Evolutionary conservation across 2,888 invertebrate genomes (phyloP).

Genomic region (Hydrotaea cyrtoneurina): DNA sequence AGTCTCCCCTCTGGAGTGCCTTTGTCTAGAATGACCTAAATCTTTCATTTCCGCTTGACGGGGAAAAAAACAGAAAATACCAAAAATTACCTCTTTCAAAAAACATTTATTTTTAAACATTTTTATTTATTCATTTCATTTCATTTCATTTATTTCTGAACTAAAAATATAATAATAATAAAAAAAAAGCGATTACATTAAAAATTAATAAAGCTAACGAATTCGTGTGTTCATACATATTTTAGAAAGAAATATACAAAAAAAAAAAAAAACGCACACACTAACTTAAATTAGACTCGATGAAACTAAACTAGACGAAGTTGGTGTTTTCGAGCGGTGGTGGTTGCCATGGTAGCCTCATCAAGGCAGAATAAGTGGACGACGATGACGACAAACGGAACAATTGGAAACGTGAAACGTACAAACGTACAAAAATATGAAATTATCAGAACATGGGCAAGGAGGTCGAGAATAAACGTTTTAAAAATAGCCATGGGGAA

Average conservation of each 20-base stretch:
- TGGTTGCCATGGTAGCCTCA: conserved; percentile 34
- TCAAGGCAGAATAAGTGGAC: neutral
- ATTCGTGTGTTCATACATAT: neutral
- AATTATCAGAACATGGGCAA: neutral
- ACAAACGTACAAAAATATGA: neutral
- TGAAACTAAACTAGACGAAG: neutral
- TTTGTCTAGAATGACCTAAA: too few relatives aligned
- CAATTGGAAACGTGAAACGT: conserved; percentile 11
- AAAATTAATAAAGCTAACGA: conserved; percentile 15
- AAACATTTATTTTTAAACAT: conserved; percentile 4
- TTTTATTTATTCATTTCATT: too few relatives aligned
- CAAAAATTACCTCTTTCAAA: neutral
- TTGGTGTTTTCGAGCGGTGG: conserved; percentile 4
- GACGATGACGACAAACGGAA: neutral
- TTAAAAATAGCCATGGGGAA: neutral
- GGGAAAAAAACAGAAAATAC: too few relatives aligned
- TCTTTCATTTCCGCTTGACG: too few relatives aligned
- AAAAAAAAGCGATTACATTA: conserved; percentile 12
- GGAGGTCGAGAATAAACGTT: neutral
- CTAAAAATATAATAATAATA: neutral
- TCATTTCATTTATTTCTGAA: too few relatives aligned
- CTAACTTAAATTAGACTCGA: neutral
- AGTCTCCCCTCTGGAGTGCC: too few relatives aligned
- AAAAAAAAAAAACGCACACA: too few relatives aligned
- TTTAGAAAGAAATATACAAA: too few relatives aligned